These are phyloP conservation scores for Numida meleagris DNA, from an alignment of 2,113 vertebrate species.

Conservation along the genomic window DNA sequence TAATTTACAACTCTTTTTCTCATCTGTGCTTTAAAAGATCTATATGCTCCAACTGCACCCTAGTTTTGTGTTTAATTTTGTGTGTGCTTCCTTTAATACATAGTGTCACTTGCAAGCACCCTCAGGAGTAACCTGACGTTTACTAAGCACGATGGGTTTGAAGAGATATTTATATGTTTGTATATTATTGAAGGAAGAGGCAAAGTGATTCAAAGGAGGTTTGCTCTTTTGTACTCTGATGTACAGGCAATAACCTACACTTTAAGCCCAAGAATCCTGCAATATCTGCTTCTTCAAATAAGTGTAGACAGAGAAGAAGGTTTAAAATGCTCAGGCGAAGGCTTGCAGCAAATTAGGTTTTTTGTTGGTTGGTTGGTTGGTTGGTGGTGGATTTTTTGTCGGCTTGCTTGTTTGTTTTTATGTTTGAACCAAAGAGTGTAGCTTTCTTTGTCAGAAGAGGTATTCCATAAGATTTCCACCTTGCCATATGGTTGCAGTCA, in stretches of 20 bases:
- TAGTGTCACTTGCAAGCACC: neutral
- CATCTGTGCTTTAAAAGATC: conserved; percentile 43
- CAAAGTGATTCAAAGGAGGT: neutral
- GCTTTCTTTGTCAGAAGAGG: neutral
- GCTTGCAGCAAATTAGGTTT: neutral
- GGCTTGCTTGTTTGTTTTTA: neutral
- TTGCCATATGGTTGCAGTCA: neutral
- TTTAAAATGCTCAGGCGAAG: neutral
- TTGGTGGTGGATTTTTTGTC: neutral
- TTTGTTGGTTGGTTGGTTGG: neutral
- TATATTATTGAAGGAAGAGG: conserved; percentile 12
- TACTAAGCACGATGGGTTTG: conserved; percentile 24
- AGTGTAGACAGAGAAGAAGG: neutral
- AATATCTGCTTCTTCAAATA: neutral
- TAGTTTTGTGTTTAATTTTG: conserved; percentile 35
- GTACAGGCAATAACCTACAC: neutral
- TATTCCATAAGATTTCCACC: neutral
- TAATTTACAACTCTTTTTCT: conserved; percentile 65
- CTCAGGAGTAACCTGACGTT: conserved; percentile 25
- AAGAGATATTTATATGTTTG: conserved; percentile 32
- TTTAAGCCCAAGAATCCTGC: neutral
- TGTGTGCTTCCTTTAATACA: conserved; percentile 12
- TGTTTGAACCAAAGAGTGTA: neutral
- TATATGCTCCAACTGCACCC: conserved; percentile 47
- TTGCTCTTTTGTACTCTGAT: neutral